A percentile compares a stretch with the other conserved stretches of the same genome.
phyloP scores from a whole-genome alignment of 2,888 invertebrate species.

The Phengaris alcon region DNA sequence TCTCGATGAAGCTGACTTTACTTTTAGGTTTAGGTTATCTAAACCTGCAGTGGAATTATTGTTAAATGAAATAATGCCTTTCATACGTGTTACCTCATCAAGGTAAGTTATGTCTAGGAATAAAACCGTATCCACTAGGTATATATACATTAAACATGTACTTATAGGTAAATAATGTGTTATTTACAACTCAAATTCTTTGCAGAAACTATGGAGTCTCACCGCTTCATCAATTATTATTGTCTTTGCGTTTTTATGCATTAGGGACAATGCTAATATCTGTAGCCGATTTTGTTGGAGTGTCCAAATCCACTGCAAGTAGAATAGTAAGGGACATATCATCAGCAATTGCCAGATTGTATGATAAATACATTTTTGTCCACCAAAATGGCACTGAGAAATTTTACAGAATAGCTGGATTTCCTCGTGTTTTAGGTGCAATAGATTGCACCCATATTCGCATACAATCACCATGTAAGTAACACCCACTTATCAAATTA shows the following conservation, averaged over 20 bases:
- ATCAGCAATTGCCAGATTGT: neutral
- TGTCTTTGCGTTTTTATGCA: neutral
- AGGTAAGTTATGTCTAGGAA: neutral
- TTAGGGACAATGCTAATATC: conserved; percentile 20
- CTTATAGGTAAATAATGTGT: too few species aligned
- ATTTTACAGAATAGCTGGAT: conserved; percentile 19
- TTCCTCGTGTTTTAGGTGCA: conserved; percentile 21
- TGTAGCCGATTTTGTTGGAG: neutral
- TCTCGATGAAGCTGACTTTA: conserved; percentile 34
- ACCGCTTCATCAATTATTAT: too few species aligned
- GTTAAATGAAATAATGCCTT: conserved; percentile 32
- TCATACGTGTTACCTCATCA: conserved; percentile 21
- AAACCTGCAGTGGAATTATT: conserved; percentile 31
- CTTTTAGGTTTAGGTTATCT: conserved; percentile 32
- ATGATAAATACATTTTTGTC: conserved; percentile 24
- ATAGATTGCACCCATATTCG: conserved; percentile 20
- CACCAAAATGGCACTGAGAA: conserved; percentile 14
- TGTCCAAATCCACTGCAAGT: neutral
- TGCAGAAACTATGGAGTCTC: too few species aligned
- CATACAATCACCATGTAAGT: conserved; percentile 9
- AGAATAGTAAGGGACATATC: neutral
- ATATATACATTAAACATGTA: too few species aligned
- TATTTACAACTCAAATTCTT: too few species aligned
- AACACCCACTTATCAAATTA: neutral
- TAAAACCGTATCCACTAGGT: neutral